phyloP scores from a whole-genome alignment of 2,113 vertebrate genomes.

The Passer montanus region DNA sequence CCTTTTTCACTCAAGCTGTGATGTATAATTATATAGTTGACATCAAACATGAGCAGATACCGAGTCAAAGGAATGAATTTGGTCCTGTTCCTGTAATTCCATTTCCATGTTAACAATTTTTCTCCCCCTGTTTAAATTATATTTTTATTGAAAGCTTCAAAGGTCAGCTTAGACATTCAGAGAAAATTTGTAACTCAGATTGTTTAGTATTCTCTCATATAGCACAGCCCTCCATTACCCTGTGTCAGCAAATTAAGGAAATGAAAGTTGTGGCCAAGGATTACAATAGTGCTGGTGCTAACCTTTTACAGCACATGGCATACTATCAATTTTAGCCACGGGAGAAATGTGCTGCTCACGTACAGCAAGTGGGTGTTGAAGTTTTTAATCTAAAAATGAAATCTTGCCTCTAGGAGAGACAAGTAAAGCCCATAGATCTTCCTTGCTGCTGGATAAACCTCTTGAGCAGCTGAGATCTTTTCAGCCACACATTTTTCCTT shows the following conservation, averaged over 20 bases:
- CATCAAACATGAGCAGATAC: conserved; percentile 18
- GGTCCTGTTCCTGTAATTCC: conserved; percentile 20
- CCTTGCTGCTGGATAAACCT: background rate
- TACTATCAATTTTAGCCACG: conserved; percentile 45
- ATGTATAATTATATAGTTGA: conserved; percentile 18
- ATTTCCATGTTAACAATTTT: conserved; percentile 34
- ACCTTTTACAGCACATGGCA: conserved; percentile 63
- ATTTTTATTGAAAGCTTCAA: conserved; percentile 37
- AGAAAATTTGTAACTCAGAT: background rate
- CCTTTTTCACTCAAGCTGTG: conserved; percentile 8
- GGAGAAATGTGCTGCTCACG: conserved; percentile 31
- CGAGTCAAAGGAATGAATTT: conserved; percentile 12
- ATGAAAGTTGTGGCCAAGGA: conserved; percentile 49
- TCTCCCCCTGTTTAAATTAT: conserved; percentile 13
- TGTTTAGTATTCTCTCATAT: conserved; percentile 10
- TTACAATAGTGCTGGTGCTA: conserved; percentile 62
- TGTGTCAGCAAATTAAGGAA: conserved; percentile 47
- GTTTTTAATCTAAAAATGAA: conserved; percentile 57
- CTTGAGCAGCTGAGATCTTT: background rate
- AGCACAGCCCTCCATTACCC: background rate
- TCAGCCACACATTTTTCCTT: background rate
- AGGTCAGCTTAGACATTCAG: conserved; percentile 12
- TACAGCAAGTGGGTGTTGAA: conserved; percentile 36
- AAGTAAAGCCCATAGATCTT: conserved; percentile 21
- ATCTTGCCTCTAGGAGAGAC: conserved; percentile 5